Percentiles rank a stretch among this genome's conserved stretches.
Conservation (phyloP, 2,888 invertebrate genomes). For the Fragum whitleyi region DNA sequence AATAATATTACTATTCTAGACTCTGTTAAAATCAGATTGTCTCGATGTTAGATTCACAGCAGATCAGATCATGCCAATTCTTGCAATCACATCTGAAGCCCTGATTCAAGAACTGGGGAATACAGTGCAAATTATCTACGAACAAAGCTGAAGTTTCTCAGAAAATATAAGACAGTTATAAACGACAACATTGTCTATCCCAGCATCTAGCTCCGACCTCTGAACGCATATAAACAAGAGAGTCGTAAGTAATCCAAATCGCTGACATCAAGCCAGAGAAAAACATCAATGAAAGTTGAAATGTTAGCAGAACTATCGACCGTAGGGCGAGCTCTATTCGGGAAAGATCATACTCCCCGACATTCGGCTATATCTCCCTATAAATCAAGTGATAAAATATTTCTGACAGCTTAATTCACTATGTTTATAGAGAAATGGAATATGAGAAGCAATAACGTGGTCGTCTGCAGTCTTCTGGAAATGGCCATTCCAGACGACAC, state of each 20-base stretch:
- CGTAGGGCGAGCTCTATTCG: constrained; percentile 48
- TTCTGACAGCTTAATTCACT: constrained; percentile 67
- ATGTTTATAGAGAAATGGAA: constrained; percentile 60
- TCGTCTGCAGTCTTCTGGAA: background rate
- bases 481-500: constrained; percentile 10
- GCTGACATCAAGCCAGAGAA: constrained; percentile 14
- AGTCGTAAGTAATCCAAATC: constrained; percentile 17
- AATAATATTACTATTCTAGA: too few species aligned
- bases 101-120: too few species aligned
- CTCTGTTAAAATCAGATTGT: too few species aligned
- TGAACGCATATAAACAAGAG: constrained; percentile 19
- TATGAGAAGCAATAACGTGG: constrained; percentile 47
- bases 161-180: background rate
- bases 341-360: constrained; percentile 62
- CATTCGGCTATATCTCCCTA: constrained; percentile 60
- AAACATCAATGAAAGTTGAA: constrained; percentile 29
- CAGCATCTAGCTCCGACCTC: constrained; percentile 18
- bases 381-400: constrained; percentile 64
- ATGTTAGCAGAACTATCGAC: constrained; percentile 55
- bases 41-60: too few species aligned
- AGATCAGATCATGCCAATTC: too few species aligned
- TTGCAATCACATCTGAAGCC: too few species aligned
- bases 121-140: background rate
- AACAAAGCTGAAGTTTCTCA: background rate
- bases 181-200: constrained; percentile 15